Conservation (phyloP, 2,797 vertebrate species). For the Notolabrus celidotus region DNA sequence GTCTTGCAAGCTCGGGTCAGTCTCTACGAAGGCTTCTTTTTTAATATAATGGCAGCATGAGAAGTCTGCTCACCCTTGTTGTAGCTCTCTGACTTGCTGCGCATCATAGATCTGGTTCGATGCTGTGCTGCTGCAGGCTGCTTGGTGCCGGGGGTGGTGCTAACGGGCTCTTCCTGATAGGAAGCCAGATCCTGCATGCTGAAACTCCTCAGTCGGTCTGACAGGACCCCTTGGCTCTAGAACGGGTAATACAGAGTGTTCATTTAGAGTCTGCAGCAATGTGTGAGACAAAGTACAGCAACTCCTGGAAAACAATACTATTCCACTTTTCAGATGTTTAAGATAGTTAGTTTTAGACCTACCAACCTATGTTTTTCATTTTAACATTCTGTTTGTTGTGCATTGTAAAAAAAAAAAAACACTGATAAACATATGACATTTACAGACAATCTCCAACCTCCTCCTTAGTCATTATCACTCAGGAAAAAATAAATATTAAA, state of each 20-base stretch:
- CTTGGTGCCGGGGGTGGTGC: conserved; percentile 73
- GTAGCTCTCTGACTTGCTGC: conserved; percentile 94
- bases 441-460: too few species aligned
- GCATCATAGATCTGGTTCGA: conserved; percentile 88
- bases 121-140: conserved; percentile 87
- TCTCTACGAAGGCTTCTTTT: neutral
- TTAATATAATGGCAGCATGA: neutral
- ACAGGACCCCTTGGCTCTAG: conserved; percentile 96
- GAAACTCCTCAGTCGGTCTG: conserved; percentile 96
- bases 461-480: too few species aligned
- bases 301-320: too few species aligned
- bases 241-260: conserved; percentile 28
- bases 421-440: too few species aligned
- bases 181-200: conserved; percentile 98
- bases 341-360: too few species aligned
- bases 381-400: too few species aligned
- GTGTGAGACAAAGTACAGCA: neutral
- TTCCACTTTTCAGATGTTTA: too few species aligned
- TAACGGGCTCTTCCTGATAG: conserved; percentile 87
- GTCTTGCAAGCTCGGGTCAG: neutral
- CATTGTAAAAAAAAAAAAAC: too few species aligned
- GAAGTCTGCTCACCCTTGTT: conserved; percentile 80
- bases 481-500: too few species aligned
- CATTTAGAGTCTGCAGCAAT: conserved; percentile 11
- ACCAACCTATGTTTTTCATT: too few species aligned